phyloP scores from a whole-genome alignment of 2,888 invertebrate species.

The Drosophila phalerata region DNA sequence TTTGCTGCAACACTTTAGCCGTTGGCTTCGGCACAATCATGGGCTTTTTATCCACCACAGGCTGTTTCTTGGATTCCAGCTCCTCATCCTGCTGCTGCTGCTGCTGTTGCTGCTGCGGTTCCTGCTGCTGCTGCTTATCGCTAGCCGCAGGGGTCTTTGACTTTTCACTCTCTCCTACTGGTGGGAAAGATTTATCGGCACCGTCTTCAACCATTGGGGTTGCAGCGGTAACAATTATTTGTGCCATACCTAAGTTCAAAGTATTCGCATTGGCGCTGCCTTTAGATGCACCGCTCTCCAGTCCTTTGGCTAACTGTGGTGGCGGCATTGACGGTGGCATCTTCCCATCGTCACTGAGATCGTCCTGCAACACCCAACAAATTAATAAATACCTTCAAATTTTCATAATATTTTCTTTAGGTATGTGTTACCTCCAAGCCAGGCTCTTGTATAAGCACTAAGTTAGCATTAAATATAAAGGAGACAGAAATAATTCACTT shows the following conservation, averaged over 20 bases:
- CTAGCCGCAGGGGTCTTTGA: constrained; percentile 35
- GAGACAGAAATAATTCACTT: constrained; percentile 58
- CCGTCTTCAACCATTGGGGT: constrained; percentile 96
- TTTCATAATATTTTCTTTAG: background rate
- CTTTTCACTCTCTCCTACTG: constrained; percentile 84
- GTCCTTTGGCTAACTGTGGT: constrained; percentile 61
- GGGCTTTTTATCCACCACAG: constrained; percentile 64
- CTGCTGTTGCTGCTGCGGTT: constrained; percentile 21
- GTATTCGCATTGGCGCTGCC: constrained; percentile 85
- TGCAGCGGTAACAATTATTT: constrained; percentile 97
- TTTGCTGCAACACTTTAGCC: constrained; percentile 54
- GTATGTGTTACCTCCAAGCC: constrained; percentile 82
- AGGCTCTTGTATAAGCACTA: constrained; percentile 84
- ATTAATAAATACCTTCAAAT: background rate
- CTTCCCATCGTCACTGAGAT: constrained; percentile 81
- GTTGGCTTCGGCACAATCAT: constrained; percentile 63
- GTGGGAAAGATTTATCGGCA: constrained; percentile 91
- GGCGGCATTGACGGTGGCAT: constrained; percentile 81
- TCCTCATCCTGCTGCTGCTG: background rate
- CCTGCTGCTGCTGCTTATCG: constrained; percentile 30
- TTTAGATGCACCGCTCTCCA: constrained; percentile 36
- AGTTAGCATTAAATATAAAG: constrained; percentile 72
- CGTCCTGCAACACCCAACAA: constrained; percentile 73
- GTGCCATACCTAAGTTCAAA: constrained; percentile 92
- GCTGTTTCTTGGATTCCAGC: constrained; percentile 35